phyloP scores from a whole-genome alignment of 2,113 vertebrate species.

The Orientallactaga bullata region DNA sequence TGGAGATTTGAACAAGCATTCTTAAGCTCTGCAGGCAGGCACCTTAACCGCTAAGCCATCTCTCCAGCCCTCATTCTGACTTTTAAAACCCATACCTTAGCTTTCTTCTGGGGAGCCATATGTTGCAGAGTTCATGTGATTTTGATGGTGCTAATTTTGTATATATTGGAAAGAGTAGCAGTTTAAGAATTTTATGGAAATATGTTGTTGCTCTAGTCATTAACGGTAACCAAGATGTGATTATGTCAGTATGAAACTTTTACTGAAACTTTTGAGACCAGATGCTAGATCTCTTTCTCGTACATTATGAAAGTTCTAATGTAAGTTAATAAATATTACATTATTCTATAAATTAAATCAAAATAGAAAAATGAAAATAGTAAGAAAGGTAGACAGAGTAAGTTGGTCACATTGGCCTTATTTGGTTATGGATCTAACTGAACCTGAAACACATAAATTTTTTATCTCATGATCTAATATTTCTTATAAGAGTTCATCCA shows the following conservation, averaged over 20 bases:
- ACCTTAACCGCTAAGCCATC: too few relatives aligned
- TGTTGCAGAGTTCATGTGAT: neutral
- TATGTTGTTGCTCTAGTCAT: neutral
- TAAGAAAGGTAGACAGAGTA: neutral
- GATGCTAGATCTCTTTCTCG: neutral
- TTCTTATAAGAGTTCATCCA: neutral
- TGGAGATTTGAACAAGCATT: too few relatives aligned
- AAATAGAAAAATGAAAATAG: neutral
- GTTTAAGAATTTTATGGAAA: neutral
- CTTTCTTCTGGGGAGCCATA: neutral
- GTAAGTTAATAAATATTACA: neutral
- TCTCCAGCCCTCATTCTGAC: neutral
- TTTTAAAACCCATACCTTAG: neutral
- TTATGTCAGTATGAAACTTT: neutral
- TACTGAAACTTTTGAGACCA: neutral
- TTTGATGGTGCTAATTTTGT: neutral
- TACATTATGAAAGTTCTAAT: neutral
- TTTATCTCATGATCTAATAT: neutral
- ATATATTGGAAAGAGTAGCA: neutral
- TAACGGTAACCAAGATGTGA: neutral
- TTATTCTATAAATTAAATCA: neutral
- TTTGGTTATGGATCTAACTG: neutral
- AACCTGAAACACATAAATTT: neutral
- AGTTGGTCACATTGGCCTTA: neutral
- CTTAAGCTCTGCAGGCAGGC: too few relatives aligned